phyloP scores from a whole-genome alignment of 2,113 vertebrate genomes.

The Puntigrus tetrazona region DNA sequence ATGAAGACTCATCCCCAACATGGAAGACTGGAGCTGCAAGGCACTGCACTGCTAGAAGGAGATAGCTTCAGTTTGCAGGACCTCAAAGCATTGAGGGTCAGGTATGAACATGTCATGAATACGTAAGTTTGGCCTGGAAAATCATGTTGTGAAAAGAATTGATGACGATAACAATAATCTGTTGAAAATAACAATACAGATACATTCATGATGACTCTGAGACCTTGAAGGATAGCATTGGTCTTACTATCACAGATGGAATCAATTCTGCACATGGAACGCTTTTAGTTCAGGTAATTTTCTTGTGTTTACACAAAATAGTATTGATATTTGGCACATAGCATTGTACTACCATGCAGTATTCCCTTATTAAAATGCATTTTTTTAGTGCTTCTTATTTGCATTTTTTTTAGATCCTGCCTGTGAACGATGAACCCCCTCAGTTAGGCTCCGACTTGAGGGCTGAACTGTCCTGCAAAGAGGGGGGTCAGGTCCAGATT shows the following conservation, averaged over 20 bases:
- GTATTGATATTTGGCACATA: neutral
- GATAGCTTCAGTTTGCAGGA: slow-evolving; percentile 68
- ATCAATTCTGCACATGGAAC: slow-evolving; percentile 79
- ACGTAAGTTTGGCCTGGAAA: neutral
- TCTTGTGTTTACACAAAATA: neutral
- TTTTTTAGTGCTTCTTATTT: neutral
- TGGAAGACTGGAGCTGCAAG: slow-evolving; percentile 66
- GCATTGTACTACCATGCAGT: neutral
- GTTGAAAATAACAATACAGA: slow-evolving; percentile 61
- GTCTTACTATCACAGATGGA: slow-evolving; percentile 84
- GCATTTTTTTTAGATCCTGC: slow-evolving; percentile 60
- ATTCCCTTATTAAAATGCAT: neutral
- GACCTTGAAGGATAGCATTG: slow-evolving; percentile 78
- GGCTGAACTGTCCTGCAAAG: slow-evolving; percentile 64
- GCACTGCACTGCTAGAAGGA: slow-evolving; percentile 59
- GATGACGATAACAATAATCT: neutral
- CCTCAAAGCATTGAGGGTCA: slow-evolving; percentile 66
- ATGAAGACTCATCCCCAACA: slow-evolving; percentile 59
- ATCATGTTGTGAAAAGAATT: neutral
- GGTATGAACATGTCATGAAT: slow-evolving; percentile 58
- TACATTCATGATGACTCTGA: slow-evolving; percentile 89
- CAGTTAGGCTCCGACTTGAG: slow-evolving; percentile 65
- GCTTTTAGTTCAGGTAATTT: slow-evolving; percentile 78
- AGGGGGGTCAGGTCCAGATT: slow-evolving; percentile 66
- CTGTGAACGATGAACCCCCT: slow-evolving; percentile 69